Base-by-base conservation (phyloP, 2,888 invertebrate genomes). In the Lacanobia oleracea region DNA sequence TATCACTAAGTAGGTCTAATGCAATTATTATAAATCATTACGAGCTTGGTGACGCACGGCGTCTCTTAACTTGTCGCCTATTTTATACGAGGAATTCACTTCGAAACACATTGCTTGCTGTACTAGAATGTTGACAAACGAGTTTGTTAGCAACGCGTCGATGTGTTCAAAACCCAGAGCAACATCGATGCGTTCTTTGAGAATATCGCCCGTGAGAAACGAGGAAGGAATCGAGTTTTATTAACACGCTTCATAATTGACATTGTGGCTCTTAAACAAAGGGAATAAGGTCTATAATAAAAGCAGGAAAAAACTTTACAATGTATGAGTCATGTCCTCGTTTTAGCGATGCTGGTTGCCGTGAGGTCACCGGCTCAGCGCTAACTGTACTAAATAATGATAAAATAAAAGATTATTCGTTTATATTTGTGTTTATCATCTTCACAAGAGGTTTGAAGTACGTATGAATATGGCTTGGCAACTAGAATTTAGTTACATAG, bases 281-380 rank as follows among this genome's bases (percentile, higher is more conserved):
- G 8, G 62, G 0, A 33, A 50, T 71, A 75, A 68, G 70, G 72
- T 61, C 56, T 77, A 77, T 43, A 60, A 56, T 51, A 33, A 27
- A 61, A 53, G 67, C 72, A 68, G 66, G 77, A 71, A 79, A 79
- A 3, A 78, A 57, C 56, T 57, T 54, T 40, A 6, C 23, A 62
- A 48, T 45, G 23, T n/a, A 67, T 84, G 84, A 85, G 27, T 84
- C 84, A 85, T 75, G 71, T 56, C 61, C 83, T 68, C 60, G 62
- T 76, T 85, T 69, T 78, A 83, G 77, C 72, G 40, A 70, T 51
- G 80, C 62, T 75, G 67, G 67, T 61, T 82, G 63, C 43, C 33
- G 60, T 84, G 83, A 84, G 75, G 85, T 85, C 84, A 84, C 66
- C 70, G 63, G 50, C 27, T 63, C 48, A 16, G 53, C 60, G 62